Base-by-base conservation (phyloP, 2,888 invertebrate species). In the Clepsis dumicolana region DNA sequence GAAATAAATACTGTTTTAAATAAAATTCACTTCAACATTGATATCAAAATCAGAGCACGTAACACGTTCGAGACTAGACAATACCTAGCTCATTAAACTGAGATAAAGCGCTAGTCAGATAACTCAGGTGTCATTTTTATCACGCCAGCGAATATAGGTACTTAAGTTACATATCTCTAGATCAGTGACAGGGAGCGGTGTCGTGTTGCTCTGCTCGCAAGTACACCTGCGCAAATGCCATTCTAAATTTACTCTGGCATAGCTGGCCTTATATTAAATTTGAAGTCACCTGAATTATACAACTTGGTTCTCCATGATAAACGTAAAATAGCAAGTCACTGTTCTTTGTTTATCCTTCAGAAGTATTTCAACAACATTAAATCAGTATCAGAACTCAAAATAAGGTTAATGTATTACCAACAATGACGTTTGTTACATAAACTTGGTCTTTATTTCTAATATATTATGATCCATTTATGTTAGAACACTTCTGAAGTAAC, bases 101-200 rank as follows among this genome's bases (percentile, higher is more conserved):
- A 63, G 68, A 68, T 64, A 61, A 68, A 59, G 68, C 41, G 29
- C 29, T 48, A 27, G 16, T 25, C 32, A 52, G 63, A 68, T 68
- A 59, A 50, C 50, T 65, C n/a, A 41, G 68, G 63, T 59, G 64
- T 64, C 68, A 18, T 41, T 50, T 68, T 32, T 52, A 25, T 62
- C 63, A 14, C 63, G 52, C 64, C 52, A 68, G 59, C 53, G 68
- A 67, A 32, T 53, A 52, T 57, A 48, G 38, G 27, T 52, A 48
- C 68, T 68, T 50, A 57, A 59, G 63, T 63, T 63, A 68, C 64
- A 44, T 67, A 57, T 52, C 41, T 44, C 21, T 50, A 14, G 52
- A 64, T 64, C 64, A 29, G 52, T 68, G 41, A 64, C 67, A 63
- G 57, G 24, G 63, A 50, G 67, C 57, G 44, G 68, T 53, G 52